Percentiles rank a stretch among this genome's conserved stretches.
Conservation (phyloP, 2,113 vertebrate species). For the Scortum barcoo region DNA sequence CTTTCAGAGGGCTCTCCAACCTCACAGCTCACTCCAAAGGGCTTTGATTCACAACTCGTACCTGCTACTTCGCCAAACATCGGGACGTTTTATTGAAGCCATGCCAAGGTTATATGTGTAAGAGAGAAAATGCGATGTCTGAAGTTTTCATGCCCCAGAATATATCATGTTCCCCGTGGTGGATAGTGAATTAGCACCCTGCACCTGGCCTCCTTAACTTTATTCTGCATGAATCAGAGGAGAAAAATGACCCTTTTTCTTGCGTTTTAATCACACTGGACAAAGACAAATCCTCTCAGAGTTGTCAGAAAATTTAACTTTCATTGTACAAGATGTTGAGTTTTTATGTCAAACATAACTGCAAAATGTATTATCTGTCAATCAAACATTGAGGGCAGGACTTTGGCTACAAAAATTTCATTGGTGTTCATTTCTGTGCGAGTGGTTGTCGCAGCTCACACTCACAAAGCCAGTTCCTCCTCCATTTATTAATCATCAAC, state of each 20-base stretch:
- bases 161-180: conserved; percentile 3
- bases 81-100: conserved; percentile 11
- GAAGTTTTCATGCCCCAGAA: conserved; percentile 27
- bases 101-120: conserved; percentile 25
- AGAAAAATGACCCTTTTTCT: not conserved
- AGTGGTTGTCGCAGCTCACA: not conserved
- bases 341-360: no score
- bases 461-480: not conserved
- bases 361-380: no score
- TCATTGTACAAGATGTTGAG: not conserved
- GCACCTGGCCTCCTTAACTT: not conserved
- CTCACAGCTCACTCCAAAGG: not conserved
- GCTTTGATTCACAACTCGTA: conserved; percentile 28
- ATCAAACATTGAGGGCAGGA: no score
- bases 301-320: not conserved
- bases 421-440: not conserved
- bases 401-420: no score
- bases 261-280: not conserved
- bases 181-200: not conserved
- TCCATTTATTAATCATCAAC: conserved; percentile 2
- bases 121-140: not conserved
- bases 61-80: not conserved
- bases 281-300: not conserved
- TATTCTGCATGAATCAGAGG: not conserved
- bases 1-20: conserved; percentile 23